phyloP scores from a whole-genome alignment of 2,113 vertebrate genomes.

The Chloroceryle aenea region DNA sequence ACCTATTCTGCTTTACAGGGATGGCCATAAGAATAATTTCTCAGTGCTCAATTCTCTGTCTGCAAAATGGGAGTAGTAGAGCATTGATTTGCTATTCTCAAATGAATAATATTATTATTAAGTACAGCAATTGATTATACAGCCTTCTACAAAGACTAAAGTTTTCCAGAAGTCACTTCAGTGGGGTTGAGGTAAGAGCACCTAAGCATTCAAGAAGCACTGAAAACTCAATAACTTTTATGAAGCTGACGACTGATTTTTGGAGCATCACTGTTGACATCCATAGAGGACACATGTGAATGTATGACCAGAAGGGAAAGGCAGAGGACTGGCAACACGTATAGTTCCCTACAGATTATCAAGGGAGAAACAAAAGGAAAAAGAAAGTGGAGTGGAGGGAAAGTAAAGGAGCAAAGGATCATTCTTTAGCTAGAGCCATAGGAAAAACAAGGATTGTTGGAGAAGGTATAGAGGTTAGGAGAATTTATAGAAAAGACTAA shows the following conservation, averaged over 20 bases:
- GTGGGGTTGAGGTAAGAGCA: not conserved
- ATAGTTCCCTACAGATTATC: not conserved
- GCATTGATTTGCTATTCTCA: not conserved
- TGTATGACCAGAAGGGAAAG: not conserved
- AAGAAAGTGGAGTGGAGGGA: not conserved
- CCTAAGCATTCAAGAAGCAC: not conserved
- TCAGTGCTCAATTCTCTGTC: not conserved
- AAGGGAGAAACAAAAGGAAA: not conserved
- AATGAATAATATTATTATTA: not conserved
- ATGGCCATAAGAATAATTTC: rapidly evolving
- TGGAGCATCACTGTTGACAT: not conserved
- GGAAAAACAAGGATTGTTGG: not conserved
- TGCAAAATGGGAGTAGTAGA: not conserved
- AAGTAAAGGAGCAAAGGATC: not conserved
- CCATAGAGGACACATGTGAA: rapidly evolving
- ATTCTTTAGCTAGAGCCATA: not conserved
- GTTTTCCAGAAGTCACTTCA: not conserved
- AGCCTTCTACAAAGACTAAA: not conserved
- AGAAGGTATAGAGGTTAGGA: not conserved
- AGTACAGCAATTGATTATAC: not conserved
- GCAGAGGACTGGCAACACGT: not conserved
- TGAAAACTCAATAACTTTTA: not conserved
- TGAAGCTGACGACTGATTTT: not conserved
- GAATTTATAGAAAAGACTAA: not conserved
- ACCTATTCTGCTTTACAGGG: not conserved